Evolutionary conservation across 2,113 vertebrate species (phyloP).

Genomic region (Myiagra hebetior): DNA sequence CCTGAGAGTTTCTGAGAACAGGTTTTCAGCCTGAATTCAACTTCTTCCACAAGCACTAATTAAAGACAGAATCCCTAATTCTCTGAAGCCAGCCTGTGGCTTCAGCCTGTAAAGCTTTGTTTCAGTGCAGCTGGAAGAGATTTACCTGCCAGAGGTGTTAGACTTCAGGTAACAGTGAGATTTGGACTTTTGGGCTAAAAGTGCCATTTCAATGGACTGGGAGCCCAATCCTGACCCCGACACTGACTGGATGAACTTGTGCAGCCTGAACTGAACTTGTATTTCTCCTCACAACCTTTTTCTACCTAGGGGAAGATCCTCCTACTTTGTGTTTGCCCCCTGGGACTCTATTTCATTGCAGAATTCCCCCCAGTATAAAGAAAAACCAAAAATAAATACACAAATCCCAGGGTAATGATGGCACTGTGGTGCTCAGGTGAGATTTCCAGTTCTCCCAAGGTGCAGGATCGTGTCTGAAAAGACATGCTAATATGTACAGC

Average conservation of each 20-base stretch:
- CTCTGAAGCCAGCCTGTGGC: not conserved
- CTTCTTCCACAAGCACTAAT: not conserved
- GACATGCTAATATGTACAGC: slow-evolving; percentile 44
- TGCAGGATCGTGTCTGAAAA: not conserved
- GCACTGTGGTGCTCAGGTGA: not conserved
- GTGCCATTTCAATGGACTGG: not conserved
- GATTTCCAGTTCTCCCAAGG: not conserved
- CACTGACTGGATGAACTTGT: not conserved
- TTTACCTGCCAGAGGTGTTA: not conserved
- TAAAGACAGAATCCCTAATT: not conserved
- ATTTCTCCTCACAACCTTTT: not conserved
- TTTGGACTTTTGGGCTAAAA: not conserved
- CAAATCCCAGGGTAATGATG: rapidly evolving
- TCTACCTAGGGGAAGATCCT: not conserved
- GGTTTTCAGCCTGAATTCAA: not conserved
- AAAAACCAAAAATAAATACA: not conserved
- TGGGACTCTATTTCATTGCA: not conserved
- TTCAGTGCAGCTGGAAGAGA: not conserved
- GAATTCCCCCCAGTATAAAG: not conserved
- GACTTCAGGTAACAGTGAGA: not conserved
- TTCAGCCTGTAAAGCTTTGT: not conserved
- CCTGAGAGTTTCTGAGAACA: not conserved
- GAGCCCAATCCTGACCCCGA: not conserved
- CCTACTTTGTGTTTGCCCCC: not conserved
- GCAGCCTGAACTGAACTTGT: not conserved